These are phyloP conservation scores for Periplaneta americana DNA, from an alignment of 1,140 invertebrate genomes.

Conservation along the genomic window DNA sequence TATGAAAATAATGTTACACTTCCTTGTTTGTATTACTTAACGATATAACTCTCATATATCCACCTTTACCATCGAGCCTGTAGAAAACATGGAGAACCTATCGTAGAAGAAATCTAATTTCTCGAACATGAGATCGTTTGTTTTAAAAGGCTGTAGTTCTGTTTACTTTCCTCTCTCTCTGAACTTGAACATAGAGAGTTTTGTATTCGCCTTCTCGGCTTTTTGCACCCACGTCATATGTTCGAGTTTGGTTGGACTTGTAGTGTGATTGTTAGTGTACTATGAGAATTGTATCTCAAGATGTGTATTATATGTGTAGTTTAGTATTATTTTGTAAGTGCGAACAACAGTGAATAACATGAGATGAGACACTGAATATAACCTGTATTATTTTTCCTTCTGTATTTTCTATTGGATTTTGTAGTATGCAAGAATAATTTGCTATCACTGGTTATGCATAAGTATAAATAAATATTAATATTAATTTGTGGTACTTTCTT, in stretches of 20 bases:
- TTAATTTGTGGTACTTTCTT: background rate
- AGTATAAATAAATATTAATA: constrained; percentile 1
- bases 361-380: constrained; percentile 12
- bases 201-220: constrained; percentile 16
- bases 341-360: constrained; percentile 14
- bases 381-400: constrained; percentile 14
- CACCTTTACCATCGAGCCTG: constrained; percentile 5
- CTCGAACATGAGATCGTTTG: background rate
- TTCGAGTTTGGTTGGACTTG: constrained; percentile 5
- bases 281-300: constrained; percentile 18
- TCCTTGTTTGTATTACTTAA: constrained; percentile 5
- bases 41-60: background rate
- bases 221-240: constrained; percentile 16
- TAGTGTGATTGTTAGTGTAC: constrained; percentile 16
- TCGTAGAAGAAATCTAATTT: background rate
- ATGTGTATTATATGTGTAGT: constrained; percentile 22
- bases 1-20: constrained; percentile 9
- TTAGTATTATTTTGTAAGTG: constrained; percentile 22
- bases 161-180: constrained; percentile 7
- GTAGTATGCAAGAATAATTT: constrained; percentile 14
- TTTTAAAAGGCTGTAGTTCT: background rate
- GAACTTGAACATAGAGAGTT: constrained; percentile 10
- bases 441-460: constrained; percentile 3
- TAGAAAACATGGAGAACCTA: background rate
- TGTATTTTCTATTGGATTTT: constrained; percentile 20